Evolutionary conservation across 2,797 vertebrate species (phyloP).

Genomic region (Pseudopleuronectes americanus): DNA sequence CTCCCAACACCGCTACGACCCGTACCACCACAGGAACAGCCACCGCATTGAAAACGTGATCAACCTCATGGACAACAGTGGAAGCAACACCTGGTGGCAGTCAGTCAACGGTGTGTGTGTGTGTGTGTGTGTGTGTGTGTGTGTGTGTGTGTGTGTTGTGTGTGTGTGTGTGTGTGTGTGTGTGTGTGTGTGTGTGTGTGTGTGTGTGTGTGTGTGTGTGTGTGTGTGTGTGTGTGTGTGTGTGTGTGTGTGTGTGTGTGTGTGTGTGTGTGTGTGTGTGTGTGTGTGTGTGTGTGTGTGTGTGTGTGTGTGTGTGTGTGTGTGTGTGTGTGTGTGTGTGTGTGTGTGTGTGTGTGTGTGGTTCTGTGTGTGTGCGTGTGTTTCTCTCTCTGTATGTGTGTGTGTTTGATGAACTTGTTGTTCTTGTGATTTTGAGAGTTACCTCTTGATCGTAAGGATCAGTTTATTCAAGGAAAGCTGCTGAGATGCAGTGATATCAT

Average conservation of each 20-base stretch:
- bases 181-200: not conserved
- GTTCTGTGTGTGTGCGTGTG: constrained; percentile 63
- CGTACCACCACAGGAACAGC: constrained; percentile 73
- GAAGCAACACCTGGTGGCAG: constrained; percentile 89
- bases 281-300: not conserved
- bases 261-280: constrained; percentile 4
- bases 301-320: too few species aligned
- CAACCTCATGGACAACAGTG: constrained; percentile 76
- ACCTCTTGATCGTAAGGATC: not conserved
- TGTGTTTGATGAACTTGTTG: not conserved
- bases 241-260: constrained; percentile 63
- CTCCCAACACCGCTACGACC: constrained; percentile 75
- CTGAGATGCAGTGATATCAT: not conserved
- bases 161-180: too few species aligned
- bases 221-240: too few species aligned
- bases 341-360: not conserved
- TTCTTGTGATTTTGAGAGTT: too few species aligned
- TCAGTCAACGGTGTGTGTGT: constrained; percentile 86
- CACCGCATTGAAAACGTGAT: constrained; percentile 89
- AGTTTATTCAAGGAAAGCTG: not conserved
- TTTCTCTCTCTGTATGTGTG: too few species aligned
- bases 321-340: too few species aligned
- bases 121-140: not conserved
- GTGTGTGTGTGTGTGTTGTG: not conserved
- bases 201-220: too few species aligned